Evolutionary conservation across 1,140 invertebrate genomes (phyloP).

Genomic region (Lucilia cuprina): DNA sequence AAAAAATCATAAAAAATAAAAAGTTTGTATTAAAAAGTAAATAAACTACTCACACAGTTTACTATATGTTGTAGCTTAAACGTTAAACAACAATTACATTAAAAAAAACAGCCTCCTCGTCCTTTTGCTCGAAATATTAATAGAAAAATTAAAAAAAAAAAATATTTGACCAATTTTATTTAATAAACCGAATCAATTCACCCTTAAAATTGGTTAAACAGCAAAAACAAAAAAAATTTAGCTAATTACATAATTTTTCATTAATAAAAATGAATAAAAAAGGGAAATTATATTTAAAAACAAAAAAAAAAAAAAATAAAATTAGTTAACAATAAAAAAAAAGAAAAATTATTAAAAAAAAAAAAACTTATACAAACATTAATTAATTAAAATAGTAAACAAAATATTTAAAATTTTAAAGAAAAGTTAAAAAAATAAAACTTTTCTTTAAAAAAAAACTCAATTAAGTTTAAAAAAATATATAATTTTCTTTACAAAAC

Average conservation of each 20-base stretch:
- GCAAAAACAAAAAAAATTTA: background rate
- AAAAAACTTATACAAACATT: background rate
- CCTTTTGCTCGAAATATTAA: constrained; percentile 14
- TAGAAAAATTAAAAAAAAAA: background rate
- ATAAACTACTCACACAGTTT: background rate
- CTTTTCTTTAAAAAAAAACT: background rate
- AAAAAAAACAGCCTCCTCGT: background rate
- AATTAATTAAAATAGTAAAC: background rate
- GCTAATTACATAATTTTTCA: background rate
- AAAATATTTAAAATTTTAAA: background rate
- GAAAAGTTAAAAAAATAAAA: background rate
- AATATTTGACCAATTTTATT: background rate
- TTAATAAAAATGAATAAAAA: background rate
- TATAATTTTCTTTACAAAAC: background rate
- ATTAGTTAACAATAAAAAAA: background rate
- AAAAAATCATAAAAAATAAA: background rate
- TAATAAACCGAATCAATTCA: background rate
- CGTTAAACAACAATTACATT: background rate
- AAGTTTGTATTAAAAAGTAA: background rate
- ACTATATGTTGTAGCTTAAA: constrained; percentile 4
- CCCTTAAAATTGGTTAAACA: background rate
- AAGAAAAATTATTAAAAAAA: background rate
- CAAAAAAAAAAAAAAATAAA: background rate
- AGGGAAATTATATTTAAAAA: background rate
- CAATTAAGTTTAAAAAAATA: background rate